Conservation (phyloP, 2,888 invertebrate genomes). For the Sinhomidia bicolor region DNA sequence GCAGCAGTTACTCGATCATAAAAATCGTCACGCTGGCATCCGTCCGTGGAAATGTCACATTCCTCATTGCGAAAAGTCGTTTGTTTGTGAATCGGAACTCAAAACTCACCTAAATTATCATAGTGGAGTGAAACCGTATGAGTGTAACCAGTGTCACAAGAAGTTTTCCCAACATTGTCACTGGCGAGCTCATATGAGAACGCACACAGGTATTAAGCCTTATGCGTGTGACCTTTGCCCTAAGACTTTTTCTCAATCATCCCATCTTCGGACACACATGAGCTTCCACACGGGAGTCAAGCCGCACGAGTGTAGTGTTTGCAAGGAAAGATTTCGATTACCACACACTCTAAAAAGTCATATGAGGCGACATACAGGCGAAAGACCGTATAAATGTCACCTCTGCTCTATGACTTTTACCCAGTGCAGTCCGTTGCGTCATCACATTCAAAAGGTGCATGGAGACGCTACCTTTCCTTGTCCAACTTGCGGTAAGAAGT, state of each 20-base stretch:
- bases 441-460: neutral
- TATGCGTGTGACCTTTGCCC: neutral
- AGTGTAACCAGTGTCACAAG: neutral
- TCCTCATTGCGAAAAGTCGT: neutral
- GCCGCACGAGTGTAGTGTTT: neutral
- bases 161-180: neutral
- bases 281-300: neutral
- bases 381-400: neutral
- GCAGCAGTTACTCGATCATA: neutral
- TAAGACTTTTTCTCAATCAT: neutral
- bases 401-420: neutral
- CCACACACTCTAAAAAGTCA: neutral
- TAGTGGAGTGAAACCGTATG: neutral
- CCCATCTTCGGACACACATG: neutral
- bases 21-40: neutral
- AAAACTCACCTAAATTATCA: neutral
- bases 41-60: neutral
- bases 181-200: neutral
- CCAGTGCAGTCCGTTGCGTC: neutral
- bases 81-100: neutral
- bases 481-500: neutral
- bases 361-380: neutral
- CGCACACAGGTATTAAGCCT: neutral
- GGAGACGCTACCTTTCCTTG: neutral
- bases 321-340: neutral